Evolutionary conservation across 1,140 invertebrate species (phyloP), one percentile per base, ranked within the genome.

Genomic region (Musca domestica): DNA sequence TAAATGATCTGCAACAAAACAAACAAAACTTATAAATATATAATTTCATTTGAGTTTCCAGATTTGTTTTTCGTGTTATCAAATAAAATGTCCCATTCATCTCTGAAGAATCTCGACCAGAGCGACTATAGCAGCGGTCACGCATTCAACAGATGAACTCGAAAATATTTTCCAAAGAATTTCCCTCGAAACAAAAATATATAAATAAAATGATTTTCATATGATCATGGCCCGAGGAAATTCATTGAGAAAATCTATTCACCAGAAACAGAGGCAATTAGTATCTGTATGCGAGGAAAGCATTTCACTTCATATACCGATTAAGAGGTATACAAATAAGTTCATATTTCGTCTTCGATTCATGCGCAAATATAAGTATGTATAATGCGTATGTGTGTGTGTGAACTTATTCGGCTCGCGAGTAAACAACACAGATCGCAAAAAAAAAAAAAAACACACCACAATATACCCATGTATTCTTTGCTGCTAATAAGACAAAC

Each of bases 171-270:
- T 61, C 56, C 56, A 61, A 61, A 61, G 56, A 61, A 61, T 61
- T 61, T 61, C 19, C 34, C 34, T 34, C 22, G 34, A 61, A 41
- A 41, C n/a, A n/a, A n/a, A n/a, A n/a, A n/a, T n/a, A 30, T 41
- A 12, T 41, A 61, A 34, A 17, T 20, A 12, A 61, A 61, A 61
- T 61, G n/a, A 9, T 34, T 61, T 61, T 61, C 30, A 61, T 19
- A 61, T 61, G 56, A 61, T 61, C 56, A 61, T 9, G 5, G 34
- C 10, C 27, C n/a, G 10, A 5, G 12, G 10, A 17, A 61, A 61
- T 61, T 61, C 56, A 61, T 61, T 61, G 56, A 61, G 56, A 61
- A 61, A 56, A 41, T 41, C 34, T 41, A 41, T 41, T 41, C 34
- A 41, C 4, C 12, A 41, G 34, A 41, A 41, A 41, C 34, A 41